A percentile compares a stretch with the other conserved stretches of the same genome.
Evolutionary conservation across 2,113 vertebrate species (phyloP).

Genomic region (Chitala chitala): DNA sequence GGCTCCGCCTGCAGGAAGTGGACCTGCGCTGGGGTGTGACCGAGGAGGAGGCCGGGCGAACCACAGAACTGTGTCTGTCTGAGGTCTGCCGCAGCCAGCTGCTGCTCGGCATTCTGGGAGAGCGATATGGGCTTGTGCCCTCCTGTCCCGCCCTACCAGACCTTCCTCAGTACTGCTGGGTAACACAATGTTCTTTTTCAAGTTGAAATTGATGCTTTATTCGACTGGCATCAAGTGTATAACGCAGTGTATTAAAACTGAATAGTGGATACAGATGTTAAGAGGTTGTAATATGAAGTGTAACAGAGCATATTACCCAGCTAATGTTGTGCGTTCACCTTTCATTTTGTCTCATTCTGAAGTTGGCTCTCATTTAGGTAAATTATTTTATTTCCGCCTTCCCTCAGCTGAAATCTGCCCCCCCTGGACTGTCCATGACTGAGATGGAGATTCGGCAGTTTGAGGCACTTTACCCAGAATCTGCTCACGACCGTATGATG

Average conservation of each 20-base stretch:
- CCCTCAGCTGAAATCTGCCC: slow-evolving; percentile 62
- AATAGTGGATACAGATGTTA: no score
- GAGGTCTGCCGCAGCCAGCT: slow-evolving; percentile 78
- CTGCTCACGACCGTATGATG: slow-evolving; percentile 49
- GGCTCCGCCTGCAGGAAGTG: slow-evolving; percentile 71
- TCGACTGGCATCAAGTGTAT: no score
- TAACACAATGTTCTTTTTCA: slow-evolving; percentile 41
- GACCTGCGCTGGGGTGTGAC: slow-evolving; percentile 86
- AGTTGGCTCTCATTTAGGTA: not conserved
- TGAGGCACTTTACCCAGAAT: not conserved
- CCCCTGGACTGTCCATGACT: slow-evolving; percentile 37
- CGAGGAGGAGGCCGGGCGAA: slow-evolving; percentile 69
- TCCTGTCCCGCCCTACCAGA: slow-evolving; percentile 63
- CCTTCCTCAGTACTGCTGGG: slow-evolving; percentile 75
- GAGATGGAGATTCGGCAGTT: slow-evolving; percentile 11
- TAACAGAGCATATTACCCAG: no score
- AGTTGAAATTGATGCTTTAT: no score
- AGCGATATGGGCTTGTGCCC: slow-evolving; percentile 73
- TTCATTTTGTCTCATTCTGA: not conserved
- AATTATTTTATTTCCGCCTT: no score
- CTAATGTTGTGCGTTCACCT: not conserved
- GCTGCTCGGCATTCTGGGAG: slow-evolving; percentile 75
- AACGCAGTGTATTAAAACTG: not conserved
- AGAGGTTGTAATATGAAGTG: no score
- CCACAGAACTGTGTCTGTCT: slow-evolving; percentile 70